These are phyloP conservation scores for Gasterosteus nipponicus DNA, from an alignment of 2,113 vertebrate species.

Conservation along the genomic window DNA sequence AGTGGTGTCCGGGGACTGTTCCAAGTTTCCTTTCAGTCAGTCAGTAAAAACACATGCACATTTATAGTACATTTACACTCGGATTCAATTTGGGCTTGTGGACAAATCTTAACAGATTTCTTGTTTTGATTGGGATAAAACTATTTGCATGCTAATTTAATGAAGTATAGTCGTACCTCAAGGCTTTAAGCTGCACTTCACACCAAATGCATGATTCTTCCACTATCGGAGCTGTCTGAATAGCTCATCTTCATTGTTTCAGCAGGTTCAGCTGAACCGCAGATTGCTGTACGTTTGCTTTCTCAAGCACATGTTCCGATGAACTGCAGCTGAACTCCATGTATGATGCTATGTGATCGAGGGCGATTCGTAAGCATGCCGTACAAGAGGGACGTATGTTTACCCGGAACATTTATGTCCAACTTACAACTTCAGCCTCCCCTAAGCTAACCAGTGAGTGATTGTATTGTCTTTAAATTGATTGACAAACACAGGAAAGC, in stretches of 20 bases:
- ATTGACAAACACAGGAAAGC: slow-evolving; percentile 50
- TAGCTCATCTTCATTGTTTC: neutral
- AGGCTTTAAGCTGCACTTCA: neutral
- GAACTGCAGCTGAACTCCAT: neutral
- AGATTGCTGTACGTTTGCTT: neutral
- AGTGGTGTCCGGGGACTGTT: slow-evolving; percentile 8
- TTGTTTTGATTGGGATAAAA: neutral
- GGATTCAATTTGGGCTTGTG: neutral
- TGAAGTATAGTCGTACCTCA: neutral
- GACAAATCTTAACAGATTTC: neutral
- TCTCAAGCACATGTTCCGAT: neutral
- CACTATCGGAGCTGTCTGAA: neutral
- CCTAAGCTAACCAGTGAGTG: slow-evolving; percentile 44
- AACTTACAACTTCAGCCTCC: slow-evolving; percentile 13
- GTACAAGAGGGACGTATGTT: neutral
- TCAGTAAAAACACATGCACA: neutral
- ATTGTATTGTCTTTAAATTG: slow-evolving; percentile 57
- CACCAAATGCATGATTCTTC: neutral
- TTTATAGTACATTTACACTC: too few species aligned
- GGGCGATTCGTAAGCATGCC: neutral
- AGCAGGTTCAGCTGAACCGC: neutral
- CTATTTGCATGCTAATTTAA: slow-evolving; percentile 3
- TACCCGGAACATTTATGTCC: neutral
- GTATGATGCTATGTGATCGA: neutral
- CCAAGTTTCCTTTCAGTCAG: slow-evolving; percentile 15